phyloP scores from a whole-genome alignment of 2,888 invertebrate genomes.

The Ariolimax columbianus region DNA sequence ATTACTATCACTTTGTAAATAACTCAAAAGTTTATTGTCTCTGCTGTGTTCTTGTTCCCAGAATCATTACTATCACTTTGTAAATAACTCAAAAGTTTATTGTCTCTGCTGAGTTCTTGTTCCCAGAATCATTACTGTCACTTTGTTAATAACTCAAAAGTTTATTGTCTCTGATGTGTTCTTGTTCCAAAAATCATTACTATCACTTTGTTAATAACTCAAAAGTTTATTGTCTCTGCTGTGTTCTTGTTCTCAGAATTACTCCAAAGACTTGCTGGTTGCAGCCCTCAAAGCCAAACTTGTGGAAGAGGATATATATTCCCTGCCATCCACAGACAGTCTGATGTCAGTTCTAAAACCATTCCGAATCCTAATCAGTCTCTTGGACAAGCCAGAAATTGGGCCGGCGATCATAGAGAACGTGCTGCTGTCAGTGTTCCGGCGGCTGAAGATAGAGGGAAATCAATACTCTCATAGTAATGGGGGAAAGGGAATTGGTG shows the following conservation, averaged over 20 bases:
- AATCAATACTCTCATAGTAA: slow-evolving; percentile 19
- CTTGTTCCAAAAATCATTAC: no score
- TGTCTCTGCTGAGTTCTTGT: no score
- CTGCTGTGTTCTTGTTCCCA: no score
- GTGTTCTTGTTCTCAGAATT: slow-evolving; percentile 71
- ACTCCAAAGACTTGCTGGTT: slow-evolving; percentile 84
- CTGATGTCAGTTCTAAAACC: slow-evolving; percentile 64
- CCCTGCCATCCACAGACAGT: slow-evolving; percentile 48
- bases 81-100: no score
- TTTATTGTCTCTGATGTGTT: no score
- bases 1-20: no score
- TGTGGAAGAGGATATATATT: slow-evolving; percentile 47
- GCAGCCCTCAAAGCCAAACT: slow-evolving; percentile 71
- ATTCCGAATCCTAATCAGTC: slow-evolving; percentile 87
- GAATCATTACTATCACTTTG: no score
- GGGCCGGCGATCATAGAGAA: slow-evolving; percentile 81
- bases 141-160: no score
- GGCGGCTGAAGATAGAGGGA: slow-evolving; percentile 73
- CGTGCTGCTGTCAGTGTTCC: slow-evolving; percentile 84
- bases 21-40: no score
- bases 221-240: no score
- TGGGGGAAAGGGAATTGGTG: background rate
- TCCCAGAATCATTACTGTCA: no score
- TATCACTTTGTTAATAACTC: no score
- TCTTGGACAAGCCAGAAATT: slow-evolving; percentile 92